Evolutionary conservation across 2,888 invertebrate species (phyloP).

Genomic region (Ommatoiulus sabulosus): DNA sequence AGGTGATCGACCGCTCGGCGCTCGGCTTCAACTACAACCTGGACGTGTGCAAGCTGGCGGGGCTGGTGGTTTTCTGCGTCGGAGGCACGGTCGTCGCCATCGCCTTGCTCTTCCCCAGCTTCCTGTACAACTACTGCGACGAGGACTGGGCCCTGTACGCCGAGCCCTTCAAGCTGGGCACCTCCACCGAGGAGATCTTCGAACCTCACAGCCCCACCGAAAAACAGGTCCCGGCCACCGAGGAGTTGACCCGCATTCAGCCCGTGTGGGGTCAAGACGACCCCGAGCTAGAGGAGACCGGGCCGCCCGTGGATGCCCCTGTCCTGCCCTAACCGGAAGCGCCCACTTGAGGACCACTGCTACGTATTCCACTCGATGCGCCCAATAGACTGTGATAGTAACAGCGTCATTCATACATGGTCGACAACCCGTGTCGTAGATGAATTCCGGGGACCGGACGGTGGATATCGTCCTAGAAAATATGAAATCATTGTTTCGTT

Average conservation of each 20-base stretch:
- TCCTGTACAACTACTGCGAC: conserved; percentile 68
- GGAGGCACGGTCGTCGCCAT: conserved; percentile 69
- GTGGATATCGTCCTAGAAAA: too few relatives aligned
- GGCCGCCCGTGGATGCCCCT: background rate
- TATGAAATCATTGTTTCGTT: too few relatives aligned
- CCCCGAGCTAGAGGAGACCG: conserved; percentile 52
- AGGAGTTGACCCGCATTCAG: conserved; percentile 47
- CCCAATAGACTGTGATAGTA: too few relatives aligned
- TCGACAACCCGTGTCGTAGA: too few relatives aligned
- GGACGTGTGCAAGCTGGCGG: conserved; percentile 69
- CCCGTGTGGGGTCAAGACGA: conserved; percentile 53
- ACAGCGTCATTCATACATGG: too few relatives aligned
- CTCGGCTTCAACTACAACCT: conserved; percentile 69
- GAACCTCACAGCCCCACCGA: conserved; percentile 28
- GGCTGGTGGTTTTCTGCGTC: conserved; percentile 69
- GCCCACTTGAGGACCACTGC: background rate
- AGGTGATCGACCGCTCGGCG: conserved; percentile 67
- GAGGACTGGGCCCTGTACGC: conserved; percentile 61
- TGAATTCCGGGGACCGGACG: too few relatives aligned
- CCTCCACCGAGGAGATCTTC: background rate
- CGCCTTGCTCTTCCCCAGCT: conserved; percentile 69
- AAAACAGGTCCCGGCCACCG: conserved; percentile 53
- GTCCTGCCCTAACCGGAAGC: background rate
- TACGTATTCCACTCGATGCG: too few relatives aligned
- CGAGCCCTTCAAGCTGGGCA: conserved; percentile 27